phyloP scores from a whole-genome alignment of 2,888 invertebrate genomes.

The Acronicta aceris region DNA sequence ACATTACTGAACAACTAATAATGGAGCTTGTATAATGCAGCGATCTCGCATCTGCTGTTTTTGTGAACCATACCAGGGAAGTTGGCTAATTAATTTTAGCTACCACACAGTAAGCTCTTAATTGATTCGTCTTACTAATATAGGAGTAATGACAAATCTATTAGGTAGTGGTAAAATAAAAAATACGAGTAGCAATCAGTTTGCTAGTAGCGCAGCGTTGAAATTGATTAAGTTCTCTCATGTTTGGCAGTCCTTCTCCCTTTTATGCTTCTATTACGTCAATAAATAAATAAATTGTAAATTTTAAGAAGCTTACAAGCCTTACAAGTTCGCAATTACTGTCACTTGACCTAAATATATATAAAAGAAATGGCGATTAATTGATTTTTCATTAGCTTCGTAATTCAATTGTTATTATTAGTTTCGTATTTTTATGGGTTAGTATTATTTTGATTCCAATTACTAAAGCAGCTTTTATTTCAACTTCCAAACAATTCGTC shows the following conservation, averaged over 20 bases:
- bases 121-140: conserved; percentile 84
- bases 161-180: conserved; percentile 63
- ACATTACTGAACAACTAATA: conserved; percentile 82
- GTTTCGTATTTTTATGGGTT: conserved; percentile 1
- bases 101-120: conserved; percentile 76
- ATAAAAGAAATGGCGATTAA: conserved; percentile 6
- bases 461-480: neutral
- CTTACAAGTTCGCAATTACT: neutral
- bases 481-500: conserved; percentile 21
- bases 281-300: too few species aligned
- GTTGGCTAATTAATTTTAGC: conserved; percentile 82
- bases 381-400: conserved; percentile 7
- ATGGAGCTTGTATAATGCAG: conserved; percentile 77
- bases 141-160: conserved; percentile 70
- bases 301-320: neutral
- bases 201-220: neutral
- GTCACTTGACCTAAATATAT: conserved; percentile 14
- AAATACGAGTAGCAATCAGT: conserved; percentile 41
- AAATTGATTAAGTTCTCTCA: neutral
- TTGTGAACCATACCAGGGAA: conserved; percentile 79
- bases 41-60: conserved; percentile 83
- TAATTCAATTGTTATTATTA: conserved; percentile 9
- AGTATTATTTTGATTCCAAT: conserved; percentile 13
- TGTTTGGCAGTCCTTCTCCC: too few species aligned
- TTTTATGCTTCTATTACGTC: too few species aligned